These are phyloP conservation scores for Dendropsophus ebraccatus DNA, from an alignment of 2,113 vertebrate genomes.

Conservation along the genomic window DNA sequence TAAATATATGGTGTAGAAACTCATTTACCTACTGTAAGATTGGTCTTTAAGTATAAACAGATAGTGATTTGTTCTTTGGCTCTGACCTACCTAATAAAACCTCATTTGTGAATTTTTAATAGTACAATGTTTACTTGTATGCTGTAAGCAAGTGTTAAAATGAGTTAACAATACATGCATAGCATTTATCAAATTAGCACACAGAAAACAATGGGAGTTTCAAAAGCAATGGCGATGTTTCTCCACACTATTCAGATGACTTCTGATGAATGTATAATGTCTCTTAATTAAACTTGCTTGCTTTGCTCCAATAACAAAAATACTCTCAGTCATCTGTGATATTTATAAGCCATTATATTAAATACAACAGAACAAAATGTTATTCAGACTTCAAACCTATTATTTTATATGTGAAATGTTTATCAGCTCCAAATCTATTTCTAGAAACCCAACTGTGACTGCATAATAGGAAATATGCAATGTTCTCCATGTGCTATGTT, in stretches of 20 bases:
- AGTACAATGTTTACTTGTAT: too few relatives aligned
- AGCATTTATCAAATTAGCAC: background rate
- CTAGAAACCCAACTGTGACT: background rate
- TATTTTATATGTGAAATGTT: constrained; percentile 16
- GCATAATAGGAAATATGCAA: background rate
- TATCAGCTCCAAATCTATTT: background rate
- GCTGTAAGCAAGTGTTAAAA: background rate
- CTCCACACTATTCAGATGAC: background rate
- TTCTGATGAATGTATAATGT: constrained; percentile 5
- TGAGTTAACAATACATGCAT: background rate
- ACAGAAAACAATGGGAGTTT: background rate
- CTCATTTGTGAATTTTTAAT: too few relatives aligned
- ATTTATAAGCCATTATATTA: constrained; percentile 33
- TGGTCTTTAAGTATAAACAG: too few relatives aligned
- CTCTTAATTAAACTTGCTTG: constrained; percentile 7
- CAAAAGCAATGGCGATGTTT: background rate
- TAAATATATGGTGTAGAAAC: too few relatives aligned
- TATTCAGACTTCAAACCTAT: constrained; percentile 6
- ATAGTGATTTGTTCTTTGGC: too few relatives aligned
- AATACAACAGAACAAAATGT: constrained; percentile 13
- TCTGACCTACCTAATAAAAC: too few relatives aligned
- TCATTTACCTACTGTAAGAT: too few relatives aligned
- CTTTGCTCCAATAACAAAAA: background rate
- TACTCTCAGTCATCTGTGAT: background rate
- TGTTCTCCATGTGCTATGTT: too few relatives aligned